These are phyloP conservation scores for Cerceris ruficornis DNA, from an alignment of 2,888 invertebrate genomes.

Conservation along the genomic window DNA sequence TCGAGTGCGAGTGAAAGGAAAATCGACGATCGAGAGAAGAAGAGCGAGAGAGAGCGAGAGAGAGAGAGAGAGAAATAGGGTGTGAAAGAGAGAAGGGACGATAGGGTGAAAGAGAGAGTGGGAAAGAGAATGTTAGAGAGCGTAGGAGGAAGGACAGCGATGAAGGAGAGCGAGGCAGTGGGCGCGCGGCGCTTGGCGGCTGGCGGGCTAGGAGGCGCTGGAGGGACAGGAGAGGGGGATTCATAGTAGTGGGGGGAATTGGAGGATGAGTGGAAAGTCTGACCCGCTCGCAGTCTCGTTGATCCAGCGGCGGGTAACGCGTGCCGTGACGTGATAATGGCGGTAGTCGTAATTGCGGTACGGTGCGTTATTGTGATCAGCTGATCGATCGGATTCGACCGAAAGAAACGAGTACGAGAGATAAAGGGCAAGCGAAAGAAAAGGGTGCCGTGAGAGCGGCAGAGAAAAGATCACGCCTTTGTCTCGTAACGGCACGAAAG, in stretches of 20 bases:
- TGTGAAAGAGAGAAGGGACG: background rate
- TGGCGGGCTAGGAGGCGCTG: slow-evolving; percentile 33
- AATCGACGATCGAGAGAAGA: slow-evolving; percentile 12
- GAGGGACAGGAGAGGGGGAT: slow-evolving; percentile 42
- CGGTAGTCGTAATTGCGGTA: slow-evolving; percentile 69
- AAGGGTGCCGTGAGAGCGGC: slow-evolving; percentile 7
- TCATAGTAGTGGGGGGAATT: slow-evolving; percentile 47
- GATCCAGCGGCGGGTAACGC: slow-evolving; percentile 67
- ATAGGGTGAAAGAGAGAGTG: slow-evolving; percentile 5
- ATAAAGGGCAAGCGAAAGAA: background rate
- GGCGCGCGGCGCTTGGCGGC: background rate
- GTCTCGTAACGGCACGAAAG: slow-evolving; percentile 10
- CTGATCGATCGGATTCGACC: slow-evolving; percentile 67
- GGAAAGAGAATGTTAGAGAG: background rate
- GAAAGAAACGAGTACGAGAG: background rate
- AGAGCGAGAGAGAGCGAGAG: slow-evolving; percentile 15
- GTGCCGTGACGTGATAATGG: slow-evolving; percentile 74
- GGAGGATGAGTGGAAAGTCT: slow-evolving; percentile 58
- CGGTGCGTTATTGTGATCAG: slow-evolving; percentile 72
- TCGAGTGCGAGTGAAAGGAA: slow-evolving; percentile 2
- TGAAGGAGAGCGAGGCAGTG: background rate
- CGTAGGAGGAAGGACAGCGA: slow-evolving; percentile 5
- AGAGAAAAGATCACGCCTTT: background rate
- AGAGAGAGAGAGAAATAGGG: slow-evolving; percentile 6
- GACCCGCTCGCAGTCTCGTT: slow-evolving; percentile 70